Evolutionary conservation across 2,888 invertebrate genomes (phyloP).

Genomic region (Cistogaster globosa): DNA sequence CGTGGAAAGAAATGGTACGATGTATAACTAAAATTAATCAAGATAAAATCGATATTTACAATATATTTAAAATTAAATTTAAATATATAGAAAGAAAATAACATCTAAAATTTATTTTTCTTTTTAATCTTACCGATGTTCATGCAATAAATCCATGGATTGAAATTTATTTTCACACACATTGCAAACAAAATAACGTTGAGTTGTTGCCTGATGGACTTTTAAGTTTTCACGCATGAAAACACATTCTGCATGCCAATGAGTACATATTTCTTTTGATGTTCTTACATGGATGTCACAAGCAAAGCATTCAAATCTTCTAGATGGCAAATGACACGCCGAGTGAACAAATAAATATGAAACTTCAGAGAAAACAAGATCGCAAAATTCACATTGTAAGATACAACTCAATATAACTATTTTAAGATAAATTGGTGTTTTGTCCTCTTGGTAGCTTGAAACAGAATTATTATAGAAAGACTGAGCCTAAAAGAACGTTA

Average conservation of each 20-base stretch:
- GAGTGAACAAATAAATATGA: slow-evolving; percentile 82
- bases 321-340: slow-evolving; percentile 78
- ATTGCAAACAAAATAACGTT: slow-evolving; percentile 81
- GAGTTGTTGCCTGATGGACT: slow-evolving; percentile 74
- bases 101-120: too few species aligned
- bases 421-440: slow-evolving; percentile 73
- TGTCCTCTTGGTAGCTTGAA: slow-evolving; percentile 69
- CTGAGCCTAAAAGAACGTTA: slow-evolving; percentile 28
- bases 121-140: slow-evolving; percentile 79
- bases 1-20: slow-evolving; percentile 82
- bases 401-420: slow-evolving; percentile 80
- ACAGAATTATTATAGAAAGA: slow-evolving; percentile 15
- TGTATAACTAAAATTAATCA: slow-evolving; percentile 75
- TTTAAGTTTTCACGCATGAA: slow-evolving; percentile 79
- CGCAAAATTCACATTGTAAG: slow-evolving; percentile 86
- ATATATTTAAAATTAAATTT: too few species aligned
- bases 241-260: slow-evolving; percentile 84
- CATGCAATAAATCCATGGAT: slow-evolving; percentile 80
- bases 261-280: slow-evolving; percentile 84
- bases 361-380: slow-evolving; percentile 85
- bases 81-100: too few species aligned
- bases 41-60: too few species aligned
- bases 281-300: slow-evolving; percentile 83
- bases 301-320: slow-evolving; percentile 81
- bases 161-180: slow-evolving; percentile 81